Evolutionary conservation across 2,888 invertebrate species (phyloP).

Genomic region (Lasiommata megera): DNA sequence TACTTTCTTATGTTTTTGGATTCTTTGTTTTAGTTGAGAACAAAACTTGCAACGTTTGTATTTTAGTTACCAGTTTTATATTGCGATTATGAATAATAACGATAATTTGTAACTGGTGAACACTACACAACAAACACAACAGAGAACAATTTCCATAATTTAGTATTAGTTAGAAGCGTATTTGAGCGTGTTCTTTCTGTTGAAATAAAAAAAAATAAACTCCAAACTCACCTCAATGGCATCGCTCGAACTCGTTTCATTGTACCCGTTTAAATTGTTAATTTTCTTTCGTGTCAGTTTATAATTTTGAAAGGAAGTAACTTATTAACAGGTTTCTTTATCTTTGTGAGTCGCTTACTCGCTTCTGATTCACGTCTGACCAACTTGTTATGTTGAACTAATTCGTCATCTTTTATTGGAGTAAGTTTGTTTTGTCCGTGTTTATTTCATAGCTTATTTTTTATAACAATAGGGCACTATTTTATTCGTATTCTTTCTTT

Average conservation of each 20-base stretch:
- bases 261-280: slow-evolving; percentile 37
- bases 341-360: slow-evolving; percentile 45
- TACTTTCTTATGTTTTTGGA: too few species aligned
- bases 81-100: too few species aligned
- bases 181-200: slow-evolving; percentile 5
- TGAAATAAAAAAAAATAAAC: slow-evolving; percentile 11
- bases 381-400: slow-evolving; percentile 21
- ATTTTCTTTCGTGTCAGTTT: slow-evolving; percentile 50
- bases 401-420: slow-evolving; percentile 22
- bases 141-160: slow-evolving; percentile 15
- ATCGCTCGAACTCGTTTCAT: slow-evolving; percentile 7
- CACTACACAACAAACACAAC: too few species aligned
- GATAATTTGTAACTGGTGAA: too few species aligned
- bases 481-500: too few species aligned
- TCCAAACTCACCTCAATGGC: slow-evolving; percentile 1
- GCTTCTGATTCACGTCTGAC: slow-evolving; percentile 53
- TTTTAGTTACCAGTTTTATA: too few species aligned
- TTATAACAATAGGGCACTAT: too few species aligned
- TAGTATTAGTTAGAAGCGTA: not conserved
- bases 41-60: too few species aligned
- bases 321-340: slow-evolving; percentile 65
- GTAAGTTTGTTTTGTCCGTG: not conserved
- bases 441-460: too few species aligned
- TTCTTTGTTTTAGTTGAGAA: too few species aligned
- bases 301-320: slow-evolving; percentile 60